Percentiles rank a stretch among this genome's conserved stretches.
Evolutionary conservation across 2,797 vertebrate genomes (phyloP).

Genomic region (Pipistrellus kuhlii): DNA sequence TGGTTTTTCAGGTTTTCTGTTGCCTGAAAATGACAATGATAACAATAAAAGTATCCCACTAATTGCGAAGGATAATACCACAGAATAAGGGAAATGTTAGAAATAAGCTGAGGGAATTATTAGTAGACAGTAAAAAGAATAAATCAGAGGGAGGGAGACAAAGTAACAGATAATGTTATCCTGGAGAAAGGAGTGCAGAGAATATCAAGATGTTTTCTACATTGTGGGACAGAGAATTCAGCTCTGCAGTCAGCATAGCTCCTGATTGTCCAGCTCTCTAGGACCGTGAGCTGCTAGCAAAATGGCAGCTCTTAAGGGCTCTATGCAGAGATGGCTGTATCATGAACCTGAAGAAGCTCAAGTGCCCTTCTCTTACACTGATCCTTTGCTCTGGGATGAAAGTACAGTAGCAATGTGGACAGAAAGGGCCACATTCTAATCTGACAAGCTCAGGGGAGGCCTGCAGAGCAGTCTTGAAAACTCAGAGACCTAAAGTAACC

Average conservation of each 20-base stretch:
- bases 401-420: neutral
- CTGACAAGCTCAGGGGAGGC: no score
- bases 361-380: neutral
- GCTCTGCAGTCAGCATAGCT: neutral
- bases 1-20: neutral
- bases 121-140: neutral
- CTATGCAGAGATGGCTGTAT: neutral
- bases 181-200: neutral
- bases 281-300: neutral
- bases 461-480: no score
- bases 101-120: neutral
- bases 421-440: no score
- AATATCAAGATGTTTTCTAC: neutral
- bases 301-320: neutral
- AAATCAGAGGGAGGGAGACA: neutral
- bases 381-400: neutral
- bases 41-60: neutral
- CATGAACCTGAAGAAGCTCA: neutral
- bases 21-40: neutral
- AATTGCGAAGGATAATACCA: neutral
- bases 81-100: neutral
- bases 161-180: neutral
- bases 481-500: no score
- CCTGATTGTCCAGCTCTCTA: neutral
- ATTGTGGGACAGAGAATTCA: neutral